Conservation (phyloP, 1,140 invertebrate species). For the Idris sp. region DNA sequence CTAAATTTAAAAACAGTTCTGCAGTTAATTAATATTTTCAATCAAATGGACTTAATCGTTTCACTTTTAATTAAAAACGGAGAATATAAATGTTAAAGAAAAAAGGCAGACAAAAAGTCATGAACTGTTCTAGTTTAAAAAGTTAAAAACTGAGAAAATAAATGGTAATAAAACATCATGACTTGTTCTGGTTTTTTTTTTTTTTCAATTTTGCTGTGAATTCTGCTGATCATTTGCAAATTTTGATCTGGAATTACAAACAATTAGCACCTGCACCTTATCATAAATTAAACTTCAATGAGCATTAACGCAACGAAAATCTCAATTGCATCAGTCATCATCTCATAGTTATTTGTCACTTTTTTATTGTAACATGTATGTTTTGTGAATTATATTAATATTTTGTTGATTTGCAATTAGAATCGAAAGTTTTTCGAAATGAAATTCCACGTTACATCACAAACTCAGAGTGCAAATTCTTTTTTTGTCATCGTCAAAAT, state of each 20-base stretch:
- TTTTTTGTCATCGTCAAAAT: constrained; percentile 15
- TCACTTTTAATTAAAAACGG: constrained; percentile 15
- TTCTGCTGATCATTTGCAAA: too few species aligned
- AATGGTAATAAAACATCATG: neutral
- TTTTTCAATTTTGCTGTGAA: neutral
- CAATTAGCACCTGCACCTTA: constrained; percentile 1
- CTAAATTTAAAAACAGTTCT: too few species aligned
- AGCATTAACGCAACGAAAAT: constrained; percentile 35
- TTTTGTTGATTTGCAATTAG: too few species aligned
- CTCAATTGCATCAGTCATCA: constrained; percentile 36
- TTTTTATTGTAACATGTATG: too few species aligned
- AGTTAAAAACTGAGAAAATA: neutral
- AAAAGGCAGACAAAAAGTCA: too few species aligned
- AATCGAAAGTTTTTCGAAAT: constrained; percentile 1
- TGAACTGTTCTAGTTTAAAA: too few species aligned
- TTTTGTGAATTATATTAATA: too few species aligned
- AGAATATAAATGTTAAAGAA: neutral
- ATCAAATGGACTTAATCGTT: constrained; percentile 11
- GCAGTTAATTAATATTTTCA: constrained; percentile 50
- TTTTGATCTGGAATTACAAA: neutral
- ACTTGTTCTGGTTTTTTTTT: too few species aligned
- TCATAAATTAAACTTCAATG: constrained; percentile 21
- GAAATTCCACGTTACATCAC: constrained; percentile 25
- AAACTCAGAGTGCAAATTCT: constrained; percentile 30
- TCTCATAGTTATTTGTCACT: too few species aligned